Evolutionary conservation across 2,888 invertebrate genomes (phyloP), one percentile per base, ranked within the genome.

Genomic region (Eugnorisma glareosa): DNA sequence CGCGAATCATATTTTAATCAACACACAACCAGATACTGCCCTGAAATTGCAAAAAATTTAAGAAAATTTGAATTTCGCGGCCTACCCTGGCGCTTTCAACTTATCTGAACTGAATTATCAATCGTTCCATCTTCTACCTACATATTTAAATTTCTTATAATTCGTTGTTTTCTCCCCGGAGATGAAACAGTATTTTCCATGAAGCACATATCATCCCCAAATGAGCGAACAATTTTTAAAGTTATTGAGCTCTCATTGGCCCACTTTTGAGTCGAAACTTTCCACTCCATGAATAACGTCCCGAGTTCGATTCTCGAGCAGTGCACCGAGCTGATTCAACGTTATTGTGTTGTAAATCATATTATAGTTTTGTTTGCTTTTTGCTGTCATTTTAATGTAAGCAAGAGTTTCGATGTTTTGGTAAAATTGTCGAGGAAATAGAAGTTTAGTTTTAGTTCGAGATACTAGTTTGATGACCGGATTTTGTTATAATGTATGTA

Each of bases 251-350:
- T 81, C 75, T 79, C 77, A 85, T 87, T 90, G 88, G 63, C 86
- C 90, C 73, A 89, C 82, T 89, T 89, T 59, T 54, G 54, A 71
- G 64, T 66, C 21, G 11, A 85, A 89, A 89, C 78, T 90, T 89
- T 82, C 75, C 81, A 74, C 79, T 79, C 61, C 75, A 87, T 89
- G 89, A 90, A 86, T 89, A 86, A 90, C 81, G 88, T 85, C 43
- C 64, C 45, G 57, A 86, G 78, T 90, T 90, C 74, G 83, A 82
- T 72, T 85, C 82, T 79, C 68, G 68, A 63, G 76, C 79, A 72
- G 67, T 77, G 77, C 74, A 87, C 72, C 63, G 69, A 75, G 75
- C 77, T 78, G 83, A 75, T 86, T 77, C 75, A 72, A 71, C 82
- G 73, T 79, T 86, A 82, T 83, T 78, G 75, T 85, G 77, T 83